Base-by-base conservation (phyloP, 1,140 invertebrate genomes). In the Trichoplusia ni region DNA sequence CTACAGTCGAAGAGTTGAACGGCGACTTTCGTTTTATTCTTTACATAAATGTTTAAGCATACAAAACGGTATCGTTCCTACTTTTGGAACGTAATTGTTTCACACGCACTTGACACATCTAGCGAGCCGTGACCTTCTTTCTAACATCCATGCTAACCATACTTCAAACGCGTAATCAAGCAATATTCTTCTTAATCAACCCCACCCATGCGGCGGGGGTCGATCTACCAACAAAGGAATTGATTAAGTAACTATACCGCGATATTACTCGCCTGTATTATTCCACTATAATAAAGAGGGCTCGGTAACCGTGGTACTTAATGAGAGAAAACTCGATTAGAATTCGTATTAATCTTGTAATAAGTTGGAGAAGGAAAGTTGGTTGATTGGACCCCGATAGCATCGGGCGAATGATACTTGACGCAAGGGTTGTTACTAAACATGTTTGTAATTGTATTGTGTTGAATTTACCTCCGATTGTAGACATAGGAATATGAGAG, bases 171-270 rank as follows among this genome's bases (percentile, higher is more conserved):
- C 73, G 80, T 90, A 90, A 90, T 90, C 87, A 90, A 90, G 84
- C 84, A 90, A 90, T 90, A 90, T 88, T 88, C 85, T 90, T 88
- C 87, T 86, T 90, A 88, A 90, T 90, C 87, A 90, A 84, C 85
- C 87, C 84, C 84, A 86, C 87, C 87, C 87, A 81, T 66, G 74
- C 69, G 59, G 40, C 77, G 81, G 86, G n/a, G 86, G 84, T 85
- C 84, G 86, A 83, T 83, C 86, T 60, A 86, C 82, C 85, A 86
- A 90, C 87, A 88, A 90, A 88, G 79, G 87, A 90, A 90, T 90
- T 90, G 85, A 90, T 88, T 90, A 88, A 88, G 82, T 86, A 86
- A 87, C 85, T 88, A 88, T 86, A 81, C 86, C 80, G 77, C 78
- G 82, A 88, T 88, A 88, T 88, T 90, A 88, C 87, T 81, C 75